phyloP scores from a whole-genome alignment of 37 sponge, comb jelly and placozoan genomes.

The Beroe forskalii region DNA sequence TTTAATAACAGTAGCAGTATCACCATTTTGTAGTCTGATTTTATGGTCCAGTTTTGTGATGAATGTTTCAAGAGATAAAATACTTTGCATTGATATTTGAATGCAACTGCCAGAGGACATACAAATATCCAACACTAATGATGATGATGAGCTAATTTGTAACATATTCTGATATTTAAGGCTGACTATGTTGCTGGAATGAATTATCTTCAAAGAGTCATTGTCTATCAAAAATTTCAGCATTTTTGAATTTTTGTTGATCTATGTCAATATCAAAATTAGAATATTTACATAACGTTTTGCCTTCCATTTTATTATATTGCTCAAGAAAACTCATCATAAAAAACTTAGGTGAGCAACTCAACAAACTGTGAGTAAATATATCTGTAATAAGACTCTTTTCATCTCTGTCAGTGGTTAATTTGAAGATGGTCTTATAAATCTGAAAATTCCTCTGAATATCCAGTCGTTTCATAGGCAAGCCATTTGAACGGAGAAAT shows the following conservation, averaged over 20 bases:
- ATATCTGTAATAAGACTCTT: neutral
- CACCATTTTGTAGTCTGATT: neutral
- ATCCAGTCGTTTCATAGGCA: neutral
- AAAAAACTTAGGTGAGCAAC: neutral
- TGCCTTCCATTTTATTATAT: neutral
- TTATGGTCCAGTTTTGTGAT: neutral
- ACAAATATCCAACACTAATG: neutral
- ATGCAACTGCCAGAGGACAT: neutral
- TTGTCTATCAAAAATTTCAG: neutral
- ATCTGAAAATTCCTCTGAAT: neutral
- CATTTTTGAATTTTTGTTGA: neutral
- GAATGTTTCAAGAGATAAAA: neutral
- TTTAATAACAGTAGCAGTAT: neutral
- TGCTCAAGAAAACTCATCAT: neutral
- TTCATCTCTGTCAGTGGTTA: neutral
- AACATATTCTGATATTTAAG: neutral
- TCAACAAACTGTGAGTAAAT: neutral
- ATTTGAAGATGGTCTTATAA: neutral
- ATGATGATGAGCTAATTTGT: neutral
- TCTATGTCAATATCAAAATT: neutral
- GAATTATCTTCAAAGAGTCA: neutral
- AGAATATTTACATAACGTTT: neutral
- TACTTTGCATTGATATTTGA: neutral
- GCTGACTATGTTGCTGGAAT: neutral
- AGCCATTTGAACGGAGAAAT: neutral